Conservation (phyloP, 2,888 invertebrate genomes). For the Polylopha cassiicola region DNA sequence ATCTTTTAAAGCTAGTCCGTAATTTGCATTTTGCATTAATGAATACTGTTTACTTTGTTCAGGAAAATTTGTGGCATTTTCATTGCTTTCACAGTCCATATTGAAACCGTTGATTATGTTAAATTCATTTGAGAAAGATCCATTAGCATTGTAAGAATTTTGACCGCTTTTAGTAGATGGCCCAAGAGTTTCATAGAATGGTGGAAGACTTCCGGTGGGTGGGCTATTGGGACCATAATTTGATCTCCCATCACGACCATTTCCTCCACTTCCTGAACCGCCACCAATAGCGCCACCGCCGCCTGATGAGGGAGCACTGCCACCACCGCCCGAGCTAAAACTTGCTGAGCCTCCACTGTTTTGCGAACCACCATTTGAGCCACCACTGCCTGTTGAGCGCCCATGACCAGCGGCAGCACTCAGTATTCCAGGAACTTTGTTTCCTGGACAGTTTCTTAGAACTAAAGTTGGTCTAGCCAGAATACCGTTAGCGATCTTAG, state of each 20-base stretch:
- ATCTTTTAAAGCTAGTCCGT: conserved; percentile 87
- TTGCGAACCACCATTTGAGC: conserved; percentile 73
- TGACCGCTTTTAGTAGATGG: conserved; percentile 84
- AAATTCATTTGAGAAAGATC: conserved; percentile 81
- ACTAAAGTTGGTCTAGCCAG: conserved; percentile 73
- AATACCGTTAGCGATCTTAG: conserved; percentile 79
- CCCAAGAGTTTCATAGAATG: conserved; percentile 88
- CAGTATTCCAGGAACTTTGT: conserved; percentile 80
- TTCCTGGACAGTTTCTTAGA: conserved; percentile 73
- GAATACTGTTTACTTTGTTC: conserved; percentile 85
- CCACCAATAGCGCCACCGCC: conserved; percentile 80
- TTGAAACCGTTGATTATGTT: conserved; percentile 83
- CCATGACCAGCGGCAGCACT: conserved; percentile 90
- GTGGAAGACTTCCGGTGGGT: conserved; percentile 91
- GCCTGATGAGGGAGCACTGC: conserved; percentile 77
- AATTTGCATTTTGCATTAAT: conserved; percentile 88
- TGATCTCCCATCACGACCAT: conserved; percentile 87
- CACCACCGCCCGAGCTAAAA: conserved; percentile 75
- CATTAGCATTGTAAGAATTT: conserved; percentile 82
- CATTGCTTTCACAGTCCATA: conserved; percentile 87
- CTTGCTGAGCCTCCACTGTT: conserved; percentile 68
- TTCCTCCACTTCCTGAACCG: conserved; percentile 86
- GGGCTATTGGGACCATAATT: conserved; percentile 93
- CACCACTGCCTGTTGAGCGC: conserved; percentile 79
- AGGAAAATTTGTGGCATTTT: conserved; percentile 68